A percentile compares a stretch with the other conserved stretches of the same genome.
These are phyloP conservation scores for Oscheius onirici DNA, from an alignment of 2,888 invertebrate genomes.

Conservation along the genomic window DNA sequence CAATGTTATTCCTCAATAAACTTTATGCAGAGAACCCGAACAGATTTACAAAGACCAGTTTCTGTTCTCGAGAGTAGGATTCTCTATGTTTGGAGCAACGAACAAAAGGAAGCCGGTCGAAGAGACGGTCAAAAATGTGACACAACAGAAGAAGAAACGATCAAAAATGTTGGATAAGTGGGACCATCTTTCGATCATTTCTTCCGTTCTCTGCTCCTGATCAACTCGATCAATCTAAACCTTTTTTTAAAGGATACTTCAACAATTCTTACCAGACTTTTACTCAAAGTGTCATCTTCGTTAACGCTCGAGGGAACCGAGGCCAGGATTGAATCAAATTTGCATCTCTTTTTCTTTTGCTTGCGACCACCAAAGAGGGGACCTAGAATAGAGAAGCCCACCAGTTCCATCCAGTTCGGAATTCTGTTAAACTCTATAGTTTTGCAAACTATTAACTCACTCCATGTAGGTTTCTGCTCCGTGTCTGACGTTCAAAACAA, in stretches of 20 bases:
- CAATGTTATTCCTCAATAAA: constrained; percentile 31
- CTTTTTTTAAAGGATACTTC: background rate
- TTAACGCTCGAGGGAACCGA: background rate
- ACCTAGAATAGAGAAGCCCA: constrained; percentile 72
- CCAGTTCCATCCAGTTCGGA: constrained; percentile 71
- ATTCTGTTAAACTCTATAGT: constrained; percentile 65
- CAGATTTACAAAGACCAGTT: constrained; percentile 6
- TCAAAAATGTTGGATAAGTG: constrained; percentile 57
- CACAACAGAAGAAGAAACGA: constrained; percentile 52
- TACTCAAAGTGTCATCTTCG: constrained; percentile 37
- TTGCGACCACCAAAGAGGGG: constrained; percentile 69
- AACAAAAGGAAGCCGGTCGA: constrained; percentile 40
- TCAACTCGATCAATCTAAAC: constrained; percentile 40
- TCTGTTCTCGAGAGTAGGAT: constrained; percentile 19
- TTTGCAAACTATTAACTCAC: constrained; percentile 26
- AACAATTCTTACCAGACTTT: constrained; percentile 29
- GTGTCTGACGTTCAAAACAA: constrained; percentile 74
- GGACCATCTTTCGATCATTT: constrained; percentile 45
- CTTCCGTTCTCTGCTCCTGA: constrained; percentile 39
- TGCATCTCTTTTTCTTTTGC: constrained; percentile 27
- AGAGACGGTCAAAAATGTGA: constrained; percentile 40
- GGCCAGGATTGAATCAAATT: constrained; percentile 6
- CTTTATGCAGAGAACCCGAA: background rate
- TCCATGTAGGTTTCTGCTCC: constrained; percentile 62
- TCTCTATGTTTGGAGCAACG: constrained; percentile 40